Conservation (phyloP, 1,140 invertebrate genomes). For the Argopecten irradians region DNA sequence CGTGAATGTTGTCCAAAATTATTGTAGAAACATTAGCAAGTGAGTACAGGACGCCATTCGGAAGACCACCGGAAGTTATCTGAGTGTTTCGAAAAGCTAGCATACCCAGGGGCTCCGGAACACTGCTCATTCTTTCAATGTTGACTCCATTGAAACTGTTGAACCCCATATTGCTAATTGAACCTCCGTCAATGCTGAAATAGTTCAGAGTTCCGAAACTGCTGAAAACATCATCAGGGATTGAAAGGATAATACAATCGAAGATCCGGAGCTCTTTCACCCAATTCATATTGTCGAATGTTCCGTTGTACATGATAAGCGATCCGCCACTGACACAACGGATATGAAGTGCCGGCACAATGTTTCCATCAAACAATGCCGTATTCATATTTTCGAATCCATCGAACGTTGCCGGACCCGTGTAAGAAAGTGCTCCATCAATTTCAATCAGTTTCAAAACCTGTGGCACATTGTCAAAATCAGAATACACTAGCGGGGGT, state of each 20-base stretch:
- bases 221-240: slow-evolving; percentile 38
- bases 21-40: neutral
- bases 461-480: slow-evolving; percentile 47
- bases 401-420: slow-evolving; percentile 40
- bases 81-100: slow-evolving; percentile 46
- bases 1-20: slow-evolving; percentile 27
- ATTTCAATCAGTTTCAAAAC: slow-evolving; percentile 49
- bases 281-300: neutral
- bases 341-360: neutral
- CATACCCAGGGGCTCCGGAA: slow-evolving; percentile 29
- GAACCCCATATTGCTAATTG: slow-evolving; percentile 38
- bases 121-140: slow-evolving; percentile 39
- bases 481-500: slow-evolving; percentile 41
- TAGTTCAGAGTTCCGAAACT: slow-evolving; percentile 44
- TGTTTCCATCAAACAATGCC: slow-evolving; percentile 50
- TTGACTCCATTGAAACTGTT: slow-evolving; percentile 45
- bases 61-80: slow-evolving; percentile 31
- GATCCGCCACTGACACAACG: neutral
- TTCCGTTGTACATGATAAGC: neutral
- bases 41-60: slow-evolving; percentile 27
- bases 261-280: slow-evolving; percentile 32
- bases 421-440: slow-evolving; percentile 42
- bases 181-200: slow-evolving; percentile 46
- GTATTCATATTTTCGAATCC: slow-evolving; percentile 49
- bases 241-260: slow-evolving; percentile 43